Base-by-base conservation (phyloP, 2,113 vertebrate species). In the Pteronura brasiliensis region DNA sequence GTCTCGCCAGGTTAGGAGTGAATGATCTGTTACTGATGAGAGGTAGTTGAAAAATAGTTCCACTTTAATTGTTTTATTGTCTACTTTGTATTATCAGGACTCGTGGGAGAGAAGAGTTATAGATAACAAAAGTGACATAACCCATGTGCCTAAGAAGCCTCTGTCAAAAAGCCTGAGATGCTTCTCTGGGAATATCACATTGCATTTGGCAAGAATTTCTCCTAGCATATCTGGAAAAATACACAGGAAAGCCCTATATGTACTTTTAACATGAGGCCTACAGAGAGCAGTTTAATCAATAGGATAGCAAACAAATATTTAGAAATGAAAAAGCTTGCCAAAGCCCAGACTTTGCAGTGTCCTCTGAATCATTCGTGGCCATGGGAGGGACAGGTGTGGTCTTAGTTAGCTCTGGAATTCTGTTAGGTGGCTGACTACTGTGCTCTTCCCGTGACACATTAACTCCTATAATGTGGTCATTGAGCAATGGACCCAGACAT, bases 21-120 rank as follows among this genome's bases (percentile, higher is more conserved):
- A 44, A 36, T 36, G 94, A 90, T 88, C 79, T 65, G 90, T 74
- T 93, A 88, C 84, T 96, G 96, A 71, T 96, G 96, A 96, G 90
- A 97, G 65, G 90, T 93, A 85, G 92, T 88, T 96, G 97, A 97
- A 97, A 98, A 96, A 96, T 94, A 92, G 94, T 96, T 87, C 63
- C n/a, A n/a, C 84, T 90, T 92, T 97, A 96, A 97, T 96, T 98
- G 90, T 96, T 98, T 96, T 96, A 96, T 97, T 96, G 95, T 95
- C 98, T 96, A 96, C 83, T 92, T 76, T 95, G 74, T 88, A 90
- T 88, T 97, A 96, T 97, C 94, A 93, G 59, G 94, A 90, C 74
- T 92, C 76, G 84, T 94, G 84, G 95, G 93, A 96, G 93, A 97
- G 74, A 79, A 85, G 82, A 90, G 88, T 88, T 93, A 72, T 4